Percentiles rank a stretch among this genome's conserved stretches.
These are phyloP conservation scores for Verasper variegatus DNA, from an alignment of 2,113 vertebrate genomes.

Conservation along the genomic window DNA sequence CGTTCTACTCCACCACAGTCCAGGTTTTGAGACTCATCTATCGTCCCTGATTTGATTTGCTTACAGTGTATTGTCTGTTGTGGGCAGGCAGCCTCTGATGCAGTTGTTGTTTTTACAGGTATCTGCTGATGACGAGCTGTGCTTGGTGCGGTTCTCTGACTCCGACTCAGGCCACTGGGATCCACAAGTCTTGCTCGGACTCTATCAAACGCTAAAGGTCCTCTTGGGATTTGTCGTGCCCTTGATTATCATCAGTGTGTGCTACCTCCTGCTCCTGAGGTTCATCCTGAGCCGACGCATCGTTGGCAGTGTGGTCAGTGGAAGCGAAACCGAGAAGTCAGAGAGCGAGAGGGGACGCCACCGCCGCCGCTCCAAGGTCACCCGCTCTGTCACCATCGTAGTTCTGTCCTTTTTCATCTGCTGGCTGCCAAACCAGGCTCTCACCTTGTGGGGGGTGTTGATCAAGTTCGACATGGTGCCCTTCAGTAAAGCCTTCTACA, in stretches of 20 bases:
- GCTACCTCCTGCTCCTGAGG: conserved; percentile 84
- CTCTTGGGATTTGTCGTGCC: conserved; percentile 84
- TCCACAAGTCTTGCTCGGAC: conserved; percentile 84
- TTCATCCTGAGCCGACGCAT: conserved; percentile 78
- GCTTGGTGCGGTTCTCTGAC: conserved; percentile 84
- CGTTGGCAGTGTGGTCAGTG: conserved; percentile 45
- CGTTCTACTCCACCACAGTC: conserved; percentile 82
- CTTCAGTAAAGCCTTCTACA: conserved; percentile 85
- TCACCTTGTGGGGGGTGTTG: conserved; percentile 85
- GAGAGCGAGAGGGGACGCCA: conserved; percentile 74
- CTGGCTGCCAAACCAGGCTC: conserved; percentile 87
- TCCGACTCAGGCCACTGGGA: conserved; percentile 79
- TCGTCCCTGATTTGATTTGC: not conserved
- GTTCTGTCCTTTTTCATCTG: conserved; percentile 86
- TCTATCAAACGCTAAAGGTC: conserved; percentile 85
- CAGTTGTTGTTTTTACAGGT: conserved; percentile 61
- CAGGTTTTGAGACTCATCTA: conserved; percentile 47
- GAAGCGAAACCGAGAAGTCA: conserved; percentile 52
- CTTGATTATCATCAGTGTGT: conserved; percentile 81
- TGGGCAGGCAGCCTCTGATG: not conserved
- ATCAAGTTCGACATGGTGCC: conserved; percentile 85
- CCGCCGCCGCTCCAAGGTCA: conserved; percentile 80
- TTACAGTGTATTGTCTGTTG: not conserved
- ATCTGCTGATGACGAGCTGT: conserved; percentile 83
- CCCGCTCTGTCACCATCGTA: conserved; percentile 82